phyloP scores from a whole-genome alignment of 2,113 vertebrate genomes.

The Perognathus longimembris region DNA sequence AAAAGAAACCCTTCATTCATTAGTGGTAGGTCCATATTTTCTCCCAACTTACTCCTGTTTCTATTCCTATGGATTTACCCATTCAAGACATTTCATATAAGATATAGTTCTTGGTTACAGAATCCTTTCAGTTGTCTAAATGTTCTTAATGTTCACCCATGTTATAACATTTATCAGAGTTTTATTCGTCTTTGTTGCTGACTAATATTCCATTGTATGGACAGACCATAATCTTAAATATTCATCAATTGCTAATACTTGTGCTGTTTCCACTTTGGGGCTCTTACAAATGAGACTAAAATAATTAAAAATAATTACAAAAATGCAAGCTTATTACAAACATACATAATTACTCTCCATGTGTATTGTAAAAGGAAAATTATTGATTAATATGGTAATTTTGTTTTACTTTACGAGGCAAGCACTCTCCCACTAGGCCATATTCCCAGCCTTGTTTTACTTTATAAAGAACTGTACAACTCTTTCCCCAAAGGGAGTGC shows the following conservation, averaged over 20 bases:
- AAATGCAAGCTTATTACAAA: constrained; percentile 19
- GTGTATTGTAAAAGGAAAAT: neutral
- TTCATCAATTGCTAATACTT: constrained; percentile 37
- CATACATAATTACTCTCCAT: constrained; percentile 39
- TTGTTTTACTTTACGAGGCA: constrained; percentile 41
- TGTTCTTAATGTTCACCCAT: constrained; percentile 21
- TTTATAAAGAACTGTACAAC: constrained; percentile 1
- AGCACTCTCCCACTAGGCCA: no score
- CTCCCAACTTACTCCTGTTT: neutral
- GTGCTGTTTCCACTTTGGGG: neutral
- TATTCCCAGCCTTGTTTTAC: no score
- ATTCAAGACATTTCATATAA: neutral
- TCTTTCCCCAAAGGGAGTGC: constrained; percentile 30
- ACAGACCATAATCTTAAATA: neutral
- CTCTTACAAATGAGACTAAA: constrained; percentile 11
- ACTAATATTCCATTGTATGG: neutral
- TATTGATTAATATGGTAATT: constrained; percentile 38
- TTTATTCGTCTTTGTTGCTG: constrained; percentile 23
- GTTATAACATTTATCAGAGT: neutral
- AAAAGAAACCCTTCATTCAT: neutral
- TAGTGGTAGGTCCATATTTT: neutral
- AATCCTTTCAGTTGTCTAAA: constrained; percentile 3
- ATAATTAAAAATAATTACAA: neutral
- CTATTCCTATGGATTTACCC: constrained; percentile 4
- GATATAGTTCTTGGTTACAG: constrained; percentile 7